Conservation (phyloP, 2,888 invertebrate species). For the Agrotis clavis region DNA sequence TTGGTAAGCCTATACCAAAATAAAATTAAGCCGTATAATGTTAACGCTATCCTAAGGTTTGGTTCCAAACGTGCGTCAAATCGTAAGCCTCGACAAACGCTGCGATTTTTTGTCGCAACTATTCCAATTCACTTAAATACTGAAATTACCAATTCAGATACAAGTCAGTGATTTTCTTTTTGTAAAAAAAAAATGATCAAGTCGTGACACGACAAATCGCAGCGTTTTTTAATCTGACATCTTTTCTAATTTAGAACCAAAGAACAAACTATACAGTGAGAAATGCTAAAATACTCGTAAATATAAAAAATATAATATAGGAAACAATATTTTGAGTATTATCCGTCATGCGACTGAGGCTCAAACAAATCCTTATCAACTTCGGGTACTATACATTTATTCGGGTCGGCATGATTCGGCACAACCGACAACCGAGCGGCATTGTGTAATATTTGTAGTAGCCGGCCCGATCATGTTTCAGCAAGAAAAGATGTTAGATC, state of each 20-base stretch:
- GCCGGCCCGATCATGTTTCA: not conserved
- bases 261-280: slow-evolving; percentile 57
- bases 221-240: slow-evolving; percentile 32
- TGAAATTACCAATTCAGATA: slow-evolving; percentile 30
- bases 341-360: slow-evolving; percentile 64
- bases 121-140: not conserved
- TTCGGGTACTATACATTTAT: not conserved
- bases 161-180: not conserved
- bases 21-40: slow-evolving; percentile 64
- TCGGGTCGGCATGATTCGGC: not conserved
- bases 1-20: slow-evolving; percentile 76
- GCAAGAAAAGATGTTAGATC: not conserved
- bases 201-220: slow-evolving; percentile 35
- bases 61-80: slow-evolving; percentile 52
- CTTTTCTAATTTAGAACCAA: slow-evolving; percentile 56
- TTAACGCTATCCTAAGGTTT: slow-evolving; percentile 60
- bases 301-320: slow-evolving; percentile 75
- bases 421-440: not conserved
- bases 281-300: slow-evolving; percentile 67
- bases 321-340: slow-evolving; percentile 81
- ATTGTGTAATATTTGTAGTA: no score
- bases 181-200: slow-evolving; percentile 5
- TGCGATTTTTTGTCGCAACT: slow-evolving; percentile 51
- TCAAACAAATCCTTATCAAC: slow-evolving; percentile 33
- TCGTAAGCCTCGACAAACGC: slow-evolving; percentile 51